phyloP scores from a whole-genome alignment of 1,140 invertebrate genomes.

The Popillia japonica region DNA sequence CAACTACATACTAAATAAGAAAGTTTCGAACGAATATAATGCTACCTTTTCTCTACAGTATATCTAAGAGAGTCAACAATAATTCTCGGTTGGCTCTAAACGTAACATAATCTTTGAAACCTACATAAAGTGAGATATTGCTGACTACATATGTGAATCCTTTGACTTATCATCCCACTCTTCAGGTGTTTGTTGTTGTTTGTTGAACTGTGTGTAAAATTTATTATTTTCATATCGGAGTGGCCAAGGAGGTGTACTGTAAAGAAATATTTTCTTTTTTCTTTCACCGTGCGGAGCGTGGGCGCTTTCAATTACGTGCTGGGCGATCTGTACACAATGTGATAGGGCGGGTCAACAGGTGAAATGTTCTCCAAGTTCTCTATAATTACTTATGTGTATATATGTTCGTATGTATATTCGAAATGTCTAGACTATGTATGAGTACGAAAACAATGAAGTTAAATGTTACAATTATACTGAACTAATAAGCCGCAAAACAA shows the following conservation, averaged over 20 bases:
- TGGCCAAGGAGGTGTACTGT: not conserved
- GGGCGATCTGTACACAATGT: conserved; percentile 44
- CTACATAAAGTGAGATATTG: conserved; percentile 1
- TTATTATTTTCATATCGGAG: conserved; percentile 19
- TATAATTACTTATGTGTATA: conserved; percentile 44
- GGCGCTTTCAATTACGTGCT: conserved; percentile 44
- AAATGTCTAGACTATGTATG: conserved; percentile 10
- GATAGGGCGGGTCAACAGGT: conserved; percentile 46
- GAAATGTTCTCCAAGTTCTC: conserved; percentile 43
- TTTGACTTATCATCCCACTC: conserved; percentile 5
- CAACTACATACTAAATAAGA: too few species aligned
- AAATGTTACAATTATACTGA: not conserved
- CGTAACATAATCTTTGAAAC: not conserved
- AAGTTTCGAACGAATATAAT: too few species aligned
- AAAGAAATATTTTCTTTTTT: conserved; percentile 4
- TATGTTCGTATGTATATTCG: not conserved
- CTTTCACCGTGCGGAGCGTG: conserved; percentile 30
- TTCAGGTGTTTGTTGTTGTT: conserved; percentile 17
- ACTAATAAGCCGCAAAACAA: too few species aligned
- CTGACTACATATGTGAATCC: not conserved
- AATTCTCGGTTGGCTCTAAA: not conserved
- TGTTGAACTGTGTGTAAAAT: conserved; percentile 17
- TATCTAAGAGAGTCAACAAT: too few species aligned
- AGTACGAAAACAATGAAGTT: conserved; percentile 14
- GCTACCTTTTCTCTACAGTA: too few species aligned